These are phyloP conservation scores for Scartelaos histophorus DNA, from an alignment of 2,113 vertebrate genomes.

Conservation along the genomic window DNA sequence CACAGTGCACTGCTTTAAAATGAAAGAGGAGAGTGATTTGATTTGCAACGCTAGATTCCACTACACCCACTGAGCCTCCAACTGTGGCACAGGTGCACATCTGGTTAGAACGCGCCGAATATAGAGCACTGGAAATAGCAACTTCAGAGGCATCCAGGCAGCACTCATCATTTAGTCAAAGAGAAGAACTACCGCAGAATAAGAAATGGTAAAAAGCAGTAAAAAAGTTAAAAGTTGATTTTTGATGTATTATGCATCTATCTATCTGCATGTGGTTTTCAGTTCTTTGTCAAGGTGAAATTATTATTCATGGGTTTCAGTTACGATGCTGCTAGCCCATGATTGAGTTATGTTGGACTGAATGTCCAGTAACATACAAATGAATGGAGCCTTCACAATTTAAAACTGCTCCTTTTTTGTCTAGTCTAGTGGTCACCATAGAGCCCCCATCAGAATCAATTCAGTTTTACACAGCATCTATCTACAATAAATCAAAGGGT, in stretches of 20 bases:
- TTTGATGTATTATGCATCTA: not conserved
- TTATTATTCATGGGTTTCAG: too few relatives aligned
- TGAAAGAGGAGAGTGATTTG: conserved; percentile 18
- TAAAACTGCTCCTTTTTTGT: too few relatives aligned
- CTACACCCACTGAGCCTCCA: conserved; percentile 24
- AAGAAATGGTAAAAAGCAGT: not conserved
- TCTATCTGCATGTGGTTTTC: not conserved
- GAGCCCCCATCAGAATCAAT: too few relatives aligned
- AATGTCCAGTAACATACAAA: too few relatives aligned
- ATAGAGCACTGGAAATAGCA: conserved; percentile 5
- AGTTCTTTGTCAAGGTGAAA: not conserved
- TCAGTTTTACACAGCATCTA: too few relatives aligned
- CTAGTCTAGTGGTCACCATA: too few relatives aligned
- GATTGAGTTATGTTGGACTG: too few relatives aligned
- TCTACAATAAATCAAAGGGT: too few relatives aligned
- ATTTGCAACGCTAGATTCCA: conserved; percentile 18
- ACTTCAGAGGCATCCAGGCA: conserved; percentile 2
- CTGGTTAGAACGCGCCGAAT: conserved; percentile 10
- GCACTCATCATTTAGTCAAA: conserved; percentile 9
- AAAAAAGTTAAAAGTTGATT: not conserved
- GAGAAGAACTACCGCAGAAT: not conserved
- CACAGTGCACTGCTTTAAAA: conserved; percentile 15
- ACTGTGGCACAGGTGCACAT: conserved; percentile 26
- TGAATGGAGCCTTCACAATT: too few relatives aligned
- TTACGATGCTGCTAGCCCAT: too few relatives aligned